These are phyloP conservation scores for Paramormyrops kingsleyae DNA, from an alignment of 2,113 vertebrate genomes.

Conservation along the genomic window DNA sequence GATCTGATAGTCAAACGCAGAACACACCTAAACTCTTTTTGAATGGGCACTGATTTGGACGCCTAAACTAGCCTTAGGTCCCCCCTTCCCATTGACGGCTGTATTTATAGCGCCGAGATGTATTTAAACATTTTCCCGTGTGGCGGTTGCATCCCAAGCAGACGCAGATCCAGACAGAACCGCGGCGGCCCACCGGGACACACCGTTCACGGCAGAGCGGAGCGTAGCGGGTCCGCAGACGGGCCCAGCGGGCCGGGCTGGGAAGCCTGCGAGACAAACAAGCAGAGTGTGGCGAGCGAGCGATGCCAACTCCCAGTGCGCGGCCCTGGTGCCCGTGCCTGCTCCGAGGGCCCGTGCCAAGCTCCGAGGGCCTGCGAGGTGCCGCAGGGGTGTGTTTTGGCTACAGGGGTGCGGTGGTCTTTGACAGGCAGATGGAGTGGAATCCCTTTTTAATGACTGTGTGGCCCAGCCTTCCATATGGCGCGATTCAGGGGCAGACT, in stretches of 20 bases:
- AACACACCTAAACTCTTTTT: neutral
- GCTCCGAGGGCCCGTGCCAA: neutral
- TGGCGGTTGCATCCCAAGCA: neutral
- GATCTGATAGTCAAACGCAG: neutral
- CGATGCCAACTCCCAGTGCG: neutral
- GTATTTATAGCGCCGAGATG: neutral
- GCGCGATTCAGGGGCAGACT: neutral
- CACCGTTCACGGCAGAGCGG: neutral
- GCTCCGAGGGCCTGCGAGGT: neutral
- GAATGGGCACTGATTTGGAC: neutral
- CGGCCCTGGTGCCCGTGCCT: neutral
- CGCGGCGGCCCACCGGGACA: neutral
- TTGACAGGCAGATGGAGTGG: conserved; percentile 12
- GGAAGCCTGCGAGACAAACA: neutral
- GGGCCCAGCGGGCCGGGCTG: neutral
- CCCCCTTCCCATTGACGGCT: neutral
- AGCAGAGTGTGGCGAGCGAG: neutral
- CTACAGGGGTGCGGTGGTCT: neutral
- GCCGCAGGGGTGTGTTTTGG: conserved; percentile 5
- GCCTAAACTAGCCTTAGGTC: neutral
- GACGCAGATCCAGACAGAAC: neutral
- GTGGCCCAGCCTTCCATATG: conserved; percentile 12
- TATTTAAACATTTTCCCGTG: neutral
- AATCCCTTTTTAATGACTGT: conserved; percentile 13
- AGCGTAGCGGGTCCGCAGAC: neutral